These are phyloP conservation scores for Scaptomyza parva DNA, from an alignment of 2,888 invertebrate genomes.

Conservation along the genomic window DNA sequence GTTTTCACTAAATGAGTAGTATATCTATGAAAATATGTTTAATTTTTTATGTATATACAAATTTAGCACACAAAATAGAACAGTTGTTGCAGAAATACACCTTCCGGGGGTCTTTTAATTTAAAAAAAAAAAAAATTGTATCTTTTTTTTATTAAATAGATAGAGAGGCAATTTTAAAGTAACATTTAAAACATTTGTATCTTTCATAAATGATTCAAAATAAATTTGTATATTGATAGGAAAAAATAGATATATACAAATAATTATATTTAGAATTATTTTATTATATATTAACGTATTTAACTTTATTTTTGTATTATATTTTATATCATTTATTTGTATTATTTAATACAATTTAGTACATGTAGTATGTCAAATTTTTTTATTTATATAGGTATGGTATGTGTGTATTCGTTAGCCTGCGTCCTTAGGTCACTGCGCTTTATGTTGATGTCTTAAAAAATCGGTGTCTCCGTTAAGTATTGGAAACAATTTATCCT, in stretches of 20 bases:
- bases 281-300: not conserved
- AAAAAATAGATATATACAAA: not conserved
- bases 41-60: constrained; percentile 11
- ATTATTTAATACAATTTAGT: constrained; percentile 9
- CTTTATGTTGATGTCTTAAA: constrained; percentile 45
- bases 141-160: constrained; percentile 37
- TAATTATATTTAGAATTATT: not conserved
- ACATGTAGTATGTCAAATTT: constrained; percentile 30
- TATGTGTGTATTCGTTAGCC: constrained; percentile 62
- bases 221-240: not conserved
- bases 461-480: constrained; percentile 48
- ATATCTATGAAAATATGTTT: constrained; percentile 45
- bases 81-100: constrained; percentile 72
- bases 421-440: constrained; percentile 38
- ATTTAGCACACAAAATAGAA: constrained; percentile 70
- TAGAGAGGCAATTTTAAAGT: constrained; percentile 30
- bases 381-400: constrained; percentile 31
- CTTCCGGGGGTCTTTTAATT: constrained; percentile 75
- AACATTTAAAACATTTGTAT: not conserved
- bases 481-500: constrained; percentile 27
- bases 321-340: constrained; percentile 5
- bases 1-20: constrained; percentile 9
- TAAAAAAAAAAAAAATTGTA: constrained; percentile 31
- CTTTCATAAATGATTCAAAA: not conserved
- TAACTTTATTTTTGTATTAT: not conserved